Evolutionary conservation across 2,888 invertebrate species (phyloP).

Genomic region (Fabriciana adippe): DNA sequence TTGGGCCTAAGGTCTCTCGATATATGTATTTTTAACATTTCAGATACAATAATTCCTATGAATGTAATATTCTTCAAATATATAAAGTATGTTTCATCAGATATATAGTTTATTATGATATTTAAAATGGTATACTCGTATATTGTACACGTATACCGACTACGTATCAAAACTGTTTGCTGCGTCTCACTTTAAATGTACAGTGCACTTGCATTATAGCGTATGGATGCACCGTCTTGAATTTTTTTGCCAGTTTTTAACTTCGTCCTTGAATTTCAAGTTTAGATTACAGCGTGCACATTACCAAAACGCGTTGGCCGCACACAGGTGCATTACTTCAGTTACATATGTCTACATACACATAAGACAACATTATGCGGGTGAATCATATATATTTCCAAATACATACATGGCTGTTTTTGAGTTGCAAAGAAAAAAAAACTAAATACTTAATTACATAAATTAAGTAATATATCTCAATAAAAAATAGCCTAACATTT

Average conservation of each 20-base stretch:
- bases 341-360: conserved; percentile 28
- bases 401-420: conserved; percentile 15
- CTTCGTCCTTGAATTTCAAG: conserved; percentile 79
- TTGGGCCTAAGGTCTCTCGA: too few relatives aligned
- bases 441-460: not conserved
- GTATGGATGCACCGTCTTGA: conserved; percentile 74
- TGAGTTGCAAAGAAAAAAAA: not conserved
- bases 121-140: not conserved
- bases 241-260: conserved; percentile 72
- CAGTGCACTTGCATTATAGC: conserved; percentile 69
- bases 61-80: not conserved
- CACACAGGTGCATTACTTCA: conserved; percentile 39
- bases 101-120: not conserved
- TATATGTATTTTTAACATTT: too few relatives aligned
- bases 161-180: conserved; percentile 43
- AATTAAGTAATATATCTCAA: too few relatives aligned
- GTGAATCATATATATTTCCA: conserved; percentile 15
- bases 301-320: conserved; percentile 54
- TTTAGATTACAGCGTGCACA: conserved; percentile 74
- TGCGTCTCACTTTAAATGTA: conserved; percentile 41
- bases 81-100: not conserved
- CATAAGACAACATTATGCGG: conserved; percentile 18
- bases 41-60: too few relatives aligned
- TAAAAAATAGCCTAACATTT: too few relatives aligned
- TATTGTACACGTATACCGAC: not conserved